These are phyloP conservation scores for Crioceris asparagi DNA, from an alignment of 2,888 invertebrate species.

Conservation along the genomic window DNA sequence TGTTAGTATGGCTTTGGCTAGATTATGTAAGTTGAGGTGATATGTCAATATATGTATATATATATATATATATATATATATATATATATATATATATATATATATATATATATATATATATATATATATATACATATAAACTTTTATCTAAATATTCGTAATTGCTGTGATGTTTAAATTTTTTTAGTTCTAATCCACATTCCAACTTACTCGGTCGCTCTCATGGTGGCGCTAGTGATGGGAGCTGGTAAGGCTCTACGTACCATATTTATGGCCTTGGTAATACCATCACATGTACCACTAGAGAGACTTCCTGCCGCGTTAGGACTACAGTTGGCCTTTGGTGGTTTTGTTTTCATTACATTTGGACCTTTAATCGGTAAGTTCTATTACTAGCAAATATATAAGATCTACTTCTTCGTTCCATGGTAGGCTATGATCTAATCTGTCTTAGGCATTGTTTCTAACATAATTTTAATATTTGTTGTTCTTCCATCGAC, in stretches of 20 bases:
- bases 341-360: constrained; percentile 53
- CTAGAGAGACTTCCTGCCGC: constrained; percentile 59
- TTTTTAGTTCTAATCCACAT: constrained; percentile 49
- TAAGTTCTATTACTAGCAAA: constrained; percentile 31
- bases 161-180: too few relatives aligned
- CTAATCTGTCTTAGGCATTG: too few relatives aligned
- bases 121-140: too few relatives aligned
- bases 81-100: too few relatives aligned
- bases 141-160: too few relatives aligned
- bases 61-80: too few relatives aligned
- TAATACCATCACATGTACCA: constrained; percentile 61
- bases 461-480: too few relatives aligned
- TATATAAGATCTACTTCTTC: background rate
- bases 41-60: too few relatives aligned
- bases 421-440: too few relatives aligned
- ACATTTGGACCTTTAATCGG: constrained; percentile 56
- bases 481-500: too few relatives aligned
- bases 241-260: constrained; percentile 62
- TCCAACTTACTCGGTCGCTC: constrained; percentile 44
- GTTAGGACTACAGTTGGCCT: constrained; percentile 56
- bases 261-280: constrained; percentile 63
- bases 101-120: too few relatives aligned
- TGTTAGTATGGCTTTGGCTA: constrained; percentile 52
- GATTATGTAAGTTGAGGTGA: constrained; percentile 53
- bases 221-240: constrained; percentile 52